Conservation (phyloP, 2,888 invertebrate species). For the Scaptomyza reducta region DNA sequence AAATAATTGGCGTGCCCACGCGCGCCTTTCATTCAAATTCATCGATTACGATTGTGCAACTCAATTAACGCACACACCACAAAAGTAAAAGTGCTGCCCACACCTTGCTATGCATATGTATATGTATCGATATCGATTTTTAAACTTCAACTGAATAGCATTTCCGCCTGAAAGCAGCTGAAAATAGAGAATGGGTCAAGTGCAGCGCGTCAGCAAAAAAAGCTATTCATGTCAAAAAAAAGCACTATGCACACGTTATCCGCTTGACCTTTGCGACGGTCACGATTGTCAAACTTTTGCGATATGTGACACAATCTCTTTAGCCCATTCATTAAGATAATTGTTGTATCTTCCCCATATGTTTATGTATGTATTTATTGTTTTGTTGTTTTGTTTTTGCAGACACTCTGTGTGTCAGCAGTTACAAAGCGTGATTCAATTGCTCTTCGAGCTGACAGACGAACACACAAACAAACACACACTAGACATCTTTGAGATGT, state of each 20-base stretch:
- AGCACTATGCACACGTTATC: slow-evolving; percentile 20
- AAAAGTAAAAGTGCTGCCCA: slow-evolving; percentile 58
- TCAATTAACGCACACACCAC: neutral
- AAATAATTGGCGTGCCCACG: slow-evolving; percentile 39
- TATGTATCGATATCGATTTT: slow-evolving; percentile 32
- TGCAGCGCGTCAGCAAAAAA: neutral
- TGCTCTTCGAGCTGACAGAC: slow-evolving; percentile 13
- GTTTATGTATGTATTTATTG: neutral
- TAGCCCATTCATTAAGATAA: slow-evolving; percentile 20
- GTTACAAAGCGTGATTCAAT: slow-evolving; percentile 46
- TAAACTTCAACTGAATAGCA: slow-evolving; percentile 14
- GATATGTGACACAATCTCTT: neutral
- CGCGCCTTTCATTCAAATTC: slow-evolving; percentile 51
- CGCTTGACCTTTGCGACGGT: slow-evolving; percentile 13
- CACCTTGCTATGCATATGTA: neutral
- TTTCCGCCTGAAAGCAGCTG: slow-evolving; percentile 22
- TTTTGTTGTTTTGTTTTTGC: slow-evolving; percentile 7
- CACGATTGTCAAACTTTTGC: slow-evolving; percentile 20
- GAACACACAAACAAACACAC: slow-evolving; percentile 1
- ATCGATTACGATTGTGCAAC: slow-evolving; percentile 53
- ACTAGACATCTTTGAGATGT: slow-evolving; percentile 9
- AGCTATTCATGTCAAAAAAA: slow-evolving; percentile 27
- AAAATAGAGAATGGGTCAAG: slow-evolving; percentile 3
- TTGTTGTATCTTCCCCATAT: slow-evolving; percentile 13
- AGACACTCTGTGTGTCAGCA: slow-evolving; percentile 20